Evolutionary conservation across 2,113 vertebrate genomes (phyloP).

Genomic region (Catharus fuscescens): DNA sequence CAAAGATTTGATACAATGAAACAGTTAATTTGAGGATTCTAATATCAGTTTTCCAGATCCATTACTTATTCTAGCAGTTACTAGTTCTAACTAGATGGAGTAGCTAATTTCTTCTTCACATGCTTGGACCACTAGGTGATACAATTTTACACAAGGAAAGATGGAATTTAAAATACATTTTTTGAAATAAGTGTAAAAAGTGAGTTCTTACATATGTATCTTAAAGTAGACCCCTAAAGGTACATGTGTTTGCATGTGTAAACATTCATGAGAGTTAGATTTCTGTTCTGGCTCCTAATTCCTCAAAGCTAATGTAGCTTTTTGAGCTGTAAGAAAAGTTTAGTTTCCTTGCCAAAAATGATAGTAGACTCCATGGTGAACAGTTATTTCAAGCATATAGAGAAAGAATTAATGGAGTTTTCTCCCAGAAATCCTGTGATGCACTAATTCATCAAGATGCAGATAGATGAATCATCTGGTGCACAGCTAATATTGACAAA

Average conservation of each 20-base stretch:
- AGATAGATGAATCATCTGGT: background rate
- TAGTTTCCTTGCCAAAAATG: background rate
- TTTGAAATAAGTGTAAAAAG: background rate
- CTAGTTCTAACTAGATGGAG: background rate
- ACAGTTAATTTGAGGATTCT: background rate
- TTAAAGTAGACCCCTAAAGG: background rate
- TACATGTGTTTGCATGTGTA: background rate
- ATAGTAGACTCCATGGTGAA: background rate
- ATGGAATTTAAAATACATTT: background rate
- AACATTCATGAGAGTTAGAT: background rate
- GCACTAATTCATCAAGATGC: background rate
- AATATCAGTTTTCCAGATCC: background rate
- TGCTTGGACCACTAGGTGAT: rapidly evolving
- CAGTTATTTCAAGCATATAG: background rate
- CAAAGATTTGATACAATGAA: background rate
- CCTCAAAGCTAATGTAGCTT: background rate
- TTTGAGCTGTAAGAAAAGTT: background rate
- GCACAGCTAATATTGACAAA: background rate
- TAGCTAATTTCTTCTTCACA: background rate
- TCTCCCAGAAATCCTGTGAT: background rate
- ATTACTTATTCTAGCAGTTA: background rate
- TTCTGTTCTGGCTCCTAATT: background rate
- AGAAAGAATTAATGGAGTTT: background rate
- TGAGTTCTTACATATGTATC: background rate
- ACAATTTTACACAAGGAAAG: background rate